Conservation (phyloP, 2,888 invertebrate species). For the Beris chalybata region DNA sequence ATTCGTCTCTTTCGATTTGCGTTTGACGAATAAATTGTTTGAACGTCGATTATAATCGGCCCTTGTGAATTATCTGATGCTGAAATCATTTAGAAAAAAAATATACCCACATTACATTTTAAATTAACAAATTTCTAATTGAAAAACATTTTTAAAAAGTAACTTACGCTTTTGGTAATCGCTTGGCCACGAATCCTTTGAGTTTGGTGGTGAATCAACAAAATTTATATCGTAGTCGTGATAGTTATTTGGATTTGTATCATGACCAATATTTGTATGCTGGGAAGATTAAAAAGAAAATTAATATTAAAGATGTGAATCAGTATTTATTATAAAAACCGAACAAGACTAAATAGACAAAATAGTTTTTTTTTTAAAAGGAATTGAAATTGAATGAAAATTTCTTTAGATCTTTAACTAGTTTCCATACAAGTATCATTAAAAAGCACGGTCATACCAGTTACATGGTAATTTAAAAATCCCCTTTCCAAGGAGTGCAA, state of each 20-base stretch:
- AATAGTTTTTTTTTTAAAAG: no score
- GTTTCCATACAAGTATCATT: no score
- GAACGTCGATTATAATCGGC: constrained; percentile 54
- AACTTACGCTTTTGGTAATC: constrained; percentile 43
- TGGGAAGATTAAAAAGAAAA: constrained; percentile 31
- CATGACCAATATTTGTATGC: constrained; percentile 47
- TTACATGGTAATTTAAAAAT: no score
- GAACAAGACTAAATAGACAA: no score
- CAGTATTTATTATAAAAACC: no score
- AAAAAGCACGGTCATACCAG: no score
- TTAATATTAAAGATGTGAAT: not conserved
- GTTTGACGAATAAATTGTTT: constrained; percentile 51
- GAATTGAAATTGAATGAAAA: no score
- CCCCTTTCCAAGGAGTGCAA: no score
- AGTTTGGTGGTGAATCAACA: constrained; percentile 56
- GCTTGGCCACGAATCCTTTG: constrained; percentile 57
- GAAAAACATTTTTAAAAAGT: constrained; percentile 9
- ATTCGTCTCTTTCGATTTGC: constrained; percentile 56
- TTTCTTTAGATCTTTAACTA: no score
- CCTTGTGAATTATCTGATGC: constrained; percentile 44
- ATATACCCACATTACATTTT: not conserved
- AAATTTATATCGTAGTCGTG: constrained; percentile 55
- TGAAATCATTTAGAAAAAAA: not conserved
- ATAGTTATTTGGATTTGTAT: constrained; percentile 41
- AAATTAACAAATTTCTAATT: constrained; percentile 4